A percentile compares a stretch with the other conserved stretches of the same genome.
Evolutionary conservation across 1,140 invertebrate species (phyloP).

Genomic region (Papilio xuthus): DNA sequence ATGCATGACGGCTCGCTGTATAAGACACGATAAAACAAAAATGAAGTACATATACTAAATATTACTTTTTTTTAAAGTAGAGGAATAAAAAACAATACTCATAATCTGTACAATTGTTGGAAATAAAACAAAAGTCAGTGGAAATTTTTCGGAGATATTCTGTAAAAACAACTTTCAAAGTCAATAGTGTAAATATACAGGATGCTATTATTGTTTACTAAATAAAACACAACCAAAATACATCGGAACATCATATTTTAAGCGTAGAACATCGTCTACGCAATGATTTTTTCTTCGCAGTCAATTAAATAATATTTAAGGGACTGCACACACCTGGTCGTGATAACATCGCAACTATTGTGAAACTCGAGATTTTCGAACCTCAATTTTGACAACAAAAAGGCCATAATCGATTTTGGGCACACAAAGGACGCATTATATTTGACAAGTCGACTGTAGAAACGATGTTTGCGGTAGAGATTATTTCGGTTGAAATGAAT

Average conservation of each 20-base stretch:
- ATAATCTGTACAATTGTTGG: too few species aligned
- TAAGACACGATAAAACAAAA: conserved; percentile 9
- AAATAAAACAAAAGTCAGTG: neutral
- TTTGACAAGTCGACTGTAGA: conserved; percentile 80
- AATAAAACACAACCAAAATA: neutral
- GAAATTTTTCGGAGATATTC: neutral
- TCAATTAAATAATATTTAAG: conserved; percentile 80
- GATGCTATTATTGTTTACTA: neutral
- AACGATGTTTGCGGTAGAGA: conserved; percentile 79
- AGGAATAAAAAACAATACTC: too few species aligned
- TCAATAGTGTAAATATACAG: neutral
- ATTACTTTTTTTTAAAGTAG: too few species aligned
- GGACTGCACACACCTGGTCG: conserved; percentile 69
- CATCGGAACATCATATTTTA: neutral
- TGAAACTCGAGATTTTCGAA: conserved; percentile 77
- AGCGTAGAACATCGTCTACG: conserved; percentile 9
- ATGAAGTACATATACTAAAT: neutral
- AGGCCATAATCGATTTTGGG: conserved; percentile 80
- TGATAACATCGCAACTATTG: conserved; percentile 80
- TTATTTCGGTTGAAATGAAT: conserved; percentile 81
- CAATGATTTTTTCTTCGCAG: conserved; percentile 43
- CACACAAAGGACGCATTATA: conserved; percentile 77
- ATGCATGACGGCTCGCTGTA: neutral
- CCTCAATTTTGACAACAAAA: conserved; percentile 81
- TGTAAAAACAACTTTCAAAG: neutral